phyloP scores from a whole-genome alignment of 2,888 invertebrate species.

The Troides oblongomaculatus region DNA sequence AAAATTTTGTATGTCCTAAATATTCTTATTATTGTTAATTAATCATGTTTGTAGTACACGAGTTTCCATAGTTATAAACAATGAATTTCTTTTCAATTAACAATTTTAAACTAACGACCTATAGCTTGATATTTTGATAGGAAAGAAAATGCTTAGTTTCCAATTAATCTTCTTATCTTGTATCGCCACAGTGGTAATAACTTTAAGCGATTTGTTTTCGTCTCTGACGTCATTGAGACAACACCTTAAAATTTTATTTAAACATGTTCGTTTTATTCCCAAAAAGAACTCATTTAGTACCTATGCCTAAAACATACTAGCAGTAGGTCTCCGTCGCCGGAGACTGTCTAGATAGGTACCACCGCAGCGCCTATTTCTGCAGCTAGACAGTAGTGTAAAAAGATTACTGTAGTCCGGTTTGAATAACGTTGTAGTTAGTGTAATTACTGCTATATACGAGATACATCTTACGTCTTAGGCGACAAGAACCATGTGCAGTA shows the following conservation, averaged over 20 bases:
- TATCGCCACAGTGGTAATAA: background rate
- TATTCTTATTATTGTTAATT: background rate
- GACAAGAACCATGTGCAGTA: too few species aligned
- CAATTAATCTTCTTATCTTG: slow-evolving; percentile 4
- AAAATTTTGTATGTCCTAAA: background rate
- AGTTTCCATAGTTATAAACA: background rate
- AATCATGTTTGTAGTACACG: background rate
- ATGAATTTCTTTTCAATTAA: background rate
- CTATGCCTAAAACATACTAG: too few species aligned
- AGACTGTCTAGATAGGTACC: too few species aligned
- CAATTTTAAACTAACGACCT: background rate
- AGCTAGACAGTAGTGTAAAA: too few species aligned
- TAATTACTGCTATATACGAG: too few species aligned
- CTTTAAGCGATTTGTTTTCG: background rate
- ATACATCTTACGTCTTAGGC: too few species aligned
- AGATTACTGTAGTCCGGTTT: too few species aligned
- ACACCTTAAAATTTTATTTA: background rate
- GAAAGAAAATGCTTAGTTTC: background rate
- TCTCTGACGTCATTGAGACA: background rate
- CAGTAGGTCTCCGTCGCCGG: too few species aligned
- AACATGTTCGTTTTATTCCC: too few species aligned
- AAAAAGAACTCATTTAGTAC: too few species aligned
- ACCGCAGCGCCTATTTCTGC: too few species aligned
- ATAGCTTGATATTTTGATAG: background rate
- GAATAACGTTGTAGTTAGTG: too few species aligned